These are phyloP conservation scores for Sebastes kiyomatsui DNA, from an alignment of 2,797 vertebrate species.

Conservation along the genomic window DNA sequence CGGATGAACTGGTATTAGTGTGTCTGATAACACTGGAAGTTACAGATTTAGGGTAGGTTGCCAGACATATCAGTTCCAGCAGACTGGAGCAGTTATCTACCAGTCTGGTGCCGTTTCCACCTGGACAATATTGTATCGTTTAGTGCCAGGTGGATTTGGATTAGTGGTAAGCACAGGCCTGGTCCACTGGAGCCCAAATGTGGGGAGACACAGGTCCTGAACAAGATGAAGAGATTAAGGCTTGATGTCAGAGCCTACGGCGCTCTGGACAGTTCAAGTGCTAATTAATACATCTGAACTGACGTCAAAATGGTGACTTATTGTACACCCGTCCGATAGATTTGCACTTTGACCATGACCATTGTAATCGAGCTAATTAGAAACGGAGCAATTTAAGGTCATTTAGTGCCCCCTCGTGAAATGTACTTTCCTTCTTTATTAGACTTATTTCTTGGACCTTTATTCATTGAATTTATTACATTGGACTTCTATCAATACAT, in stretches of 20 bases:
- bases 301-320: conserved; percentile 13
- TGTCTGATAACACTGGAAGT: conserved; percentile 6
- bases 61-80: conserved; percentile 45
- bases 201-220: conserved; percentile 48
- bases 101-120: conserved; percentile 63
- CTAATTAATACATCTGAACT: conserved; percentile 34
- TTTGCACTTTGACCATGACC: background rate
- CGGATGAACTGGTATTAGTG: conserved; percentile 4
- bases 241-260: conserved; percentile 58
- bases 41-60: conserved; percentile 3
- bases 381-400: background rate
- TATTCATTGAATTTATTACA: background rate
- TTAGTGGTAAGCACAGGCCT: conserved; percentile 61
- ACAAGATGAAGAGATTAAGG: conserved; percentile 75
- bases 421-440: background rate
- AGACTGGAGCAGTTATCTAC: conserved; percentile 51
- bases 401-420: background rate
- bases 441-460: background rate
- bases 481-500: background rate
- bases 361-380: background rate
- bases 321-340: background rate
- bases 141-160: conserved; percentile 77
- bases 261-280: conserved; percentile 27
- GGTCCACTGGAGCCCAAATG: conserved; percentile 48
- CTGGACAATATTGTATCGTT: conserved; percentile 69